Evolutionary conservation across 35 echinoderm and acorn worm genomes (phyloP).

Genomic region (Stichopus chloronotus): DNA sequence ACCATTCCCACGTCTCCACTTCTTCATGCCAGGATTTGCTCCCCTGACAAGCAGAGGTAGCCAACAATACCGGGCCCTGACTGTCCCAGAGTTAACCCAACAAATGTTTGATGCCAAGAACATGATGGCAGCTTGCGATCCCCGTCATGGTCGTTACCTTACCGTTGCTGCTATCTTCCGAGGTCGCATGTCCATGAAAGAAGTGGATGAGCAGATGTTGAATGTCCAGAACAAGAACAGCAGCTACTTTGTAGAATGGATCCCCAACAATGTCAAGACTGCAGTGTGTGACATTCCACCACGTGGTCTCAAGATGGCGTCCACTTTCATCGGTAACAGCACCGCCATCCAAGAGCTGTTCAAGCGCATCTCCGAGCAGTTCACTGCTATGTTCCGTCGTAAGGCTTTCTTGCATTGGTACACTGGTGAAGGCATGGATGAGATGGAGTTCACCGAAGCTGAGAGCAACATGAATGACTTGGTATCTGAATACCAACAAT

Average conservation of each 20-base stretch:
- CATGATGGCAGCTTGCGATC: slow-evolving; percentile 99
- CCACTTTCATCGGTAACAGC: slow-evolving; percentile 99
- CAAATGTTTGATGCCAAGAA: slow-evolving; percentile 99
- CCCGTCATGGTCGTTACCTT: slow-evolving; percentile 94
- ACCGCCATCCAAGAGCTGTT: slow-evolving; percentile 99
- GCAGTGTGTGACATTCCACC: slow-evolving; percentile 99
- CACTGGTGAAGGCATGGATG: slow-evolving; percentile 97
- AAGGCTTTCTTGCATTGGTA: slow-evolving; percentile 99
- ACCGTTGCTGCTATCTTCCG: slow-evolving; percentile 97
- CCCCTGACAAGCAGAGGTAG: slow-evolving; percentile 83
- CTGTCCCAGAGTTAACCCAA: slow-evolving; percentile 94
- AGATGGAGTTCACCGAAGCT: slow-evolving; percentile 99
- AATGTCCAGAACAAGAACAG: slow-evolving; percentile 99
- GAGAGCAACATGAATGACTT: slow-evolving; percentile 99
- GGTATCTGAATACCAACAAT: slow-evolving; percentile 99
- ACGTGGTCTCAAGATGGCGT: slow-evolving; percentile 95
- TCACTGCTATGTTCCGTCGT: slow-evolving; percentile 97
- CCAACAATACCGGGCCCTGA: slow-evolving; percentile 88
- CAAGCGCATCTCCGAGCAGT: too few relatives aligned
- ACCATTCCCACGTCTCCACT: slow-evolving; percentile 93
- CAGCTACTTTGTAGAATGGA: slow-evolving; percentile 99
- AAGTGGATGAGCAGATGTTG: slow-evolving; percentile 98
- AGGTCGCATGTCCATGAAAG: slow-evolving; percentile 98
- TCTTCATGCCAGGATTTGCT: slow-evolving; percentile 97
- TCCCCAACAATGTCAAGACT: slow-evolving; percentile 99